Conservation (phyloP, 2,113 vertebrate species). For the Cynopterus brachyotis region DNA sequence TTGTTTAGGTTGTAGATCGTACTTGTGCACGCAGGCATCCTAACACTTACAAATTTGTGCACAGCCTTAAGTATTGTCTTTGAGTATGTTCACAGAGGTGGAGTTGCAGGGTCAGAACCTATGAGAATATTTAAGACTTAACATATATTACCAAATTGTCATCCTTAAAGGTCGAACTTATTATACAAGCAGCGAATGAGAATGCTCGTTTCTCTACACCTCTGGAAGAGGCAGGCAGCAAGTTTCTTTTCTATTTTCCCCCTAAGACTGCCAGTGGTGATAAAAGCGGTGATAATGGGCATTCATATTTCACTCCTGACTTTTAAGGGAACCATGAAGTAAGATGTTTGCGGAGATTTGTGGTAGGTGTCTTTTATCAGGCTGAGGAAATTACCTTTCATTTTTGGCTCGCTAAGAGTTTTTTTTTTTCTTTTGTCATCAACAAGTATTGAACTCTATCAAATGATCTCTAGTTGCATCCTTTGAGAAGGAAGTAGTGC, state of each 20-base stretch:
- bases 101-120: neutral
- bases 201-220: neutral
- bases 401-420: neutral
- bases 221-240: neutral
- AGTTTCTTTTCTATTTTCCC: neutral
- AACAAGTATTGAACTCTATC: neutral
- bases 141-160: neutral
- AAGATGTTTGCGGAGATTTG: neutral
- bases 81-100: neutral
- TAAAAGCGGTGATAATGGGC: neutral
- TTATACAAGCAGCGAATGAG: neutral
- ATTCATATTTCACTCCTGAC: neutral
- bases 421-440: neutral
- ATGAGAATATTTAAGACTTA: neutral
- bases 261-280: neutral
- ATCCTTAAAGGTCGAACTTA: neutral
- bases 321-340: neutral
- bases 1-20: neutral
- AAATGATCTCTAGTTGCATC: neutral
- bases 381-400: neutral
- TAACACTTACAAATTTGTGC: neutral
- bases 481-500: neutral
- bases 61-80: neutral
- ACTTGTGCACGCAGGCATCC: too few relatives aligned
- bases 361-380: neutral